These are phyloP conservation scores for Cyphomyrmex costatus DNA, from an alignment of 1,140 invertebrate species.

Conservation along the genomic window DNA sequence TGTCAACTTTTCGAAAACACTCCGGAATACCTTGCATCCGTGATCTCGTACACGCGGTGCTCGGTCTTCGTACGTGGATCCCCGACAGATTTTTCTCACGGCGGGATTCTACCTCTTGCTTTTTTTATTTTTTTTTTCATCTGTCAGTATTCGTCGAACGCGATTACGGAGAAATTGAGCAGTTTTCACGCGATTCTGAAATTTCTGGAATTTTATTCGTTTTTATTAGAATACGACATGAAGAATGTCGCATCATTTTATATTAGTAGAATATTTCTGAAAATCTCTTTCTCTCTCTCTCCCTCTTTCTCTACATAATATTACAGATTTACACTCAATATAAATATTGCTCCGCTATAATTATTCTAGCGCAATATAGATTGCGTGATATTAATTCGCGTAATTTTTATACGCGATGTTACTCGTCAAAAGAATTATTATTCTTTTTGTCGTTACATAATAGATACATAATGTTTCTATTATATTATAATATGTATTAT, in stretches of 20 bases:
- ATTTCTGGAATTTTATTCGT: neutral
- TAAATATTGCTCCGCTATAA: neutral
- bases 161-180: neutral
- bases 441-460: too few relatives aligned
- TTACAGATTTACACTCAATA: neutral
- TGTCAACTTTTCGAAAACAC: neutral
- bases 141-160: neutral
- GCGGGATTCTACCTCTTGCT: neutral
- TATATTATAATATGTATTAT: neutral
- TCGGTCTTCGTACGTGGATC: neutral
- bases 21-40: neutral
- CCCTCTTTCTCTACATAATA: neutral
- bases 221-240: neutral
- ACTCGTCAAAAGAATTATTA: neutral
- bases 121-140: slow-evolving; percentile 16
- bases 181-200: neutral
- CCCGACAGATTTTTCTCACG: slow-evolving; percentile 1
- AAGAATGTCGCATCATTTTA: neutral
- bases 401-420: neutral
- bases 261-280: neutral
- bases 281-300: too few relatives aligned
- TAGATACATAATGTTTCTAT: neutral
- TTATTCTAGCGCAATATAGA: neutral
- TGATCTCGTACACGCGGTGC: slow-evolving; percentile 23
- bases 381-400: neutral